These are phyloP conservation scores for Xenotilapia flavipinnis DNA, from an alignment of 2,113 vertebrate genomes.

Conservation along the genomic window DNA sequence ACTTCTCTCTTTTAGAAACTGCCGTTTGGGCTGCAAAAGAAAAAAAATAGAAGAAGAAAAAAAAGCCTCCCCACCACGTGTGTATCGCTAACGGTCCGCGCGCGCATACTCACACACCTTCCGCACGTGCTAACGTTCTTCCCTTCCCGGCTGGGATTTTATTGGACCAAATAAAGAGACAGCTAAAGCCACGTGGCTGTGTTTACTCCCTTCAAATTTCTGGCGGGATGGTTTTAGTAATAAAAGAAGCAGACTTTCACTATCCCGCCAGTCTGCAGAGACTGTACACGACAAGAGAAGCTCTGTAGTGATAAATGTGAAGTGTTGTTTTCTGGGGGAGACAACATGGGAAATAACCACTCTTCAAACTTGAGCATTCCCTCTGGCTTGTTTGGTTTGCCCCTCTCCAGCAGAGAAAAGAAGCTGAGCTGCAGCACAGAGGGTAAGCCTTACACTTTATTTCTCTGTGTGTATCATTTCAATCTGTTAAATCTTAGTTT, in stretches of 20 bases:
- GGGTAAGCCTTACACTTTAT: slow-evolving; percentile 38
- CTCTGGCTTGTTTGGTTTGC: neutral
- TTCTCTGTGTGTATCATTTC: neutral
- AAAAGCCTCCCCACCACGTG: neutral
- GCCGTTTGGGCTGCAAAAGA: neutral
- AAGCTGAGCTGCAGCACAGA: neutral
- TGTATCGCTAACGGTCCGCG: neutral
- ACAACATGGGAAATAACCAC: slow-evolving; percentile 56
- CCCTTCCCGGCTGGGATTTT: neutral
- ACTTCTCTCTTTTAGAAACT: neutral
- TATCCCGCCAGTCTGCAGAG: neutral
- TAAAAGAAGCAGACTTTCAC: neutral
- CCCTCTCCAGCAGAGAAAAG: neutral
- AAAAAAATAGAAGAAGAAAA: neutral
- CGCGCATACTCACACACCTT: neutral
- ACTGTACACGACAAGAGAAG: neutral
- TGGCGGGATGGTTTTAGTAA: slow-evolving; percentile 50
- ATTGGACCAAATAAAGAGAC: slow-evolving; percentile 53
- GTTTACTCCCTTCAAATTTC: slow-evolving; percentile 68
- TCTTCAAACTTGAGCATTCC: slow-evolving; percentile 3
- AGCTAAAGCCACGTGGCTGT: slow-evolving; percentile 48
- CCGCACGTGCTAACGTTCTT: neutral
- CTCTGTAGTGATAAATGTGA: neutral
- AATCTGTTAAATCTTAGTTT: neutral
- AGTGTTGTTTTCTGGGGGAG: neutral